Base-by-base conservation (phyloP, 2,888 invertebrate genomes). In the Platerodrilus igneus region DNA sequence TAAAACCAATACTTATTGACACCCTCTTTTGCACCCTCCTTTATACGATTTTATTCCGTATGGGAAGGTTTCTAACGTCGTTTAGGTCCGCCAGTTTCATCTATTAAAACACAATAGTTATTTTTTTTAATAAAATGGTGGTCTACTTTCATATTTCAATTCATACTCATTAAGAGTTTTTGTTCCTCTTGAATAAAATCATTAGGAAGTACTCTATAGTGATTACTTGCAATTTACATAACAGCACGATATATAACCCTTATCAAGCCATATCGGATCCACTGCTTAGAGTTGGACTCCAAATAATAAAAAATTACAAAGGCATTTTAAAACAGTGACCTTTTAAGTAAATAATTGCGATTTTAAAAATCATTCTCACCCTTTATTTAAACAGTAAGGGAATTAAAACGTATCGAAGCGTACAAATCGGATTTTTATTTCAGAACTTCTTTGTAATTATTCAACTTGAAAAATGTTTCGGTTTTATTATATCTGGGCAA, bases 371-470 rank as follows among this genome's bases (percentile, higher is more conserved):
- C 38, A 37, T 33, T 42, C 30, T 22, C 41, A 43, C 57, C 56
- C 55, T 54, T 54, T 60, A 50, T 60, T 60, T 60, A 55, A 47
- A 53, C 57, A 54, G 55, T 47, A 51, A 53, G 55, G 44, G 56
- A 58, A 58, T 55, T 58, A 59, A 57, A 59, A 60, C 52, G 57
- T 57, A 53, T 56, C 56, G 55, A 50, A 54, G 56, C 55, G 59
- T 53, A 48, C 52, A 57, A 57, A 60, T 59, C 54, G 49, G 50
- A 58, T 59, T 58, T 58, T 58, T 51, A 51, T 37, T 50, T 50
- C 50, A 41, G 28, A 32, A 36, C 35, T 23, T 41, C 19, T 27
- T 32, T 22, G 15, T 20, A 16, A 7, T 13, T 16, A 13, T 18
- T 22, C 25, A 27, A 19, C 18, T 8, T 18, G 26, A 18, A 25